Evolutionary conservation across 2,113 vertebrate species (phyloP).

Genomic region (Shinisaurus crocodilurus): DNA sequence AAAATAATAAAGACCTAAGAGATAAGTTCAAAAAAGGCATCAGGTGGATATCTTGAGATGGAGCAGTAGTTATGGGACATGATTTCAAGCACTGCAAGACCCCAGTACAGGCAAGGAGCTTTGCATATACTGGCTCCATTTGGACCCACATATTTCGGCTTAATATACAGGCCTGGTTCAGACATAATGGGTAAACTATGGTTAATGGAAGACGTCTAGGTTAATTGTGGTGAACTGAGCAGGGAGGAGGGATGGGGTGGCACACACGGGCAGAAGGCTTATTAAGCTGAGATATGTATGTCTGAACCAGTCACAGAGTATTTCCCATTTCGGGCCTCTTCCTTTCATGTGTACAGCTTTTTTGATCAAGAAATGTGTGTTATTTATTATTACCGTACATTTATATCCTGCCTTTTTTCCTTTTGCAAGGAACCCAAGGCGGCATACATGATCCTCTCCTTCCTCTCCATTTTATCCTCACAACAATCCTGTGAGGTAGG

Average conservation of each 20-base stretch:
- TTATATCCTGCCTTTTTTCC: no score
- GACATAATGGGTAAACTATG: neutral
- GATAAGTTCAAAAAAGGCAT: neutral
- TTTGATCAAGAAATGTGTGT: neutral
- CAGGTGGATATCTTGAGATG: neutral
- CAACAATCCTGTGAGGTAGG: no score
- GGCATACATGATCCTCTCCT: no score
- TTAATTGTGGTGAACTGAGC: neutral
- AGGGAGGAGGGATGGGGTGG: neutral
- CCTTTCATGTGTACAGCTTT: neutral
- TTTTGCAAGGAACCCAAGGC: no score
- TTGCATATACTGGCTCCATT: neutral
- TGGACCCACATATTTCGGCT: neutral
- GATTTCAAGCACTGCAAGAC: neutral
- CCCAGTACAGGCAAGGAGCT: neutral
- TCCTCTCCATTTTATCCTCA: no score
- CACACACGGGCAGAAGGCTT: neutral
- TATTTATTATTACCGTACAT: neutral
- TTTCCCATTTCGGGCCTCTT: neutral
- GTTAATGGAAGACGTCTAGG: neutral
- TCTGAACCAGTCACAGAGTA: neutral
- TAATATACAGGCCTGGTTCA: neutral
- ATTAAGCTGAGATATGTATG: neutral
- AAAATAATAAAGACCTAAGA: neutral
- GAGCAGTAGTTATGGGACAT: neutral